Percentiles rank a stretch among this genome's conserved stretches.
These are phyloP conservation scores for Xiphias gladius DNA, from an alignment of 2,113 vertebrate genomes.

Conservation along the genomic window DNA sequence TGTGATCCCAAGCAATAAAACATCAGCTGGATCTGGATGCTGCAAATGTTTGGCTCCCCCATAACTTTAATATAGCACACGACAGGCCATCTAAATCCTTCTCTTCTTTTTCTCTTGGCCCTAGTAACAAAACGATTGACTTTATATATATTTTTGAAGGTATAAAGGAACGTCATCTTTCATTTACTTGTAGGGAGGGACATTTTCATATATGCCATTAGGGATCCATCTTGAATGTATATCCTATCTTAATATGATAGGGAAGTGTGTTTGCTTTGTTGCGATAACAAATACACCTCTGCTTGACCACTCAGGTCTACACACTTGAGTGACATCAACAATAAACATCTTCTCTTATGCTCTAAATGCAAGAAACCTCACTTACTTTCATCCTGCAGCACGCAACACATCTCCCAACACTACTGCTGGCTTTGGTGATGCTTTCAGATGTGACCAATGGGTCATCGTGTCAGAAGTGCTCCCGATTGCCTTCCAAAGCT, in stretches of 20 bases:
- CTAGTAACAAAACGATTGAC: not conserved
- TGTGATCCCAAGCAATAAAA: constrained; percentile 52
- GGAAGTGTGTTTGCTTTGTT: not conserved
- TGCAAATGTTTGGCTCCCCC: constrained; percentile 41
- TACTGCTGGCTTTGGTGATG: constrained; percentile 13
- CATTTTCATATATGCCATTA: not conserved
- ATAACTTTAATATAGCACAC: constrained; percentile 42
- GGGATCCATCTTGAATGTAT: not conserved
- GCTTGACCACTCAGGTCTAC: not conserved
- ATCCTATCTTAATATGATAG: not conserved
- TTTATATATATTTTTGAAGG: not conserved
- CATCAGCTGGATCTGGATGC: constrained; percentile 49
- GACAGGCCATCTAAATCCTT: not conserved
- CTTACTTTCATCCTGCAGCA: not conserved
- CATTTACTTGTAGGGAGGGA: not conserved
- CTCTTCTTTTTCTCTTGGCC: not conserved
- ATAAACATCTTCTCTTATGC: not conserved
- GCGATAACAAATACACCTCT: not conserved
- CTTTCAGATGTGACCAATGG: constrained; percentile 52
- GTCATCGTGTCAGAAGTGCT: constrained; percentile 59
- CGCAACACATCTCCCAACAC: constrained; percentile 34
- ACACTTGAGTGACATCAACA: constrained; percentile 8
- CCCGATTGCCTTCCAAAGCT: constrained; percentile 51
- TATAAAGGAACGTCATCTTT: not conserved
- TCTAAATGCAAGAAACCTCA: not conserved